These are phyloP conservation scores for Oithona nana DNA, from an alignment of 2,888 invertebrate genomes.

Conservation along the genomic window DNA sequence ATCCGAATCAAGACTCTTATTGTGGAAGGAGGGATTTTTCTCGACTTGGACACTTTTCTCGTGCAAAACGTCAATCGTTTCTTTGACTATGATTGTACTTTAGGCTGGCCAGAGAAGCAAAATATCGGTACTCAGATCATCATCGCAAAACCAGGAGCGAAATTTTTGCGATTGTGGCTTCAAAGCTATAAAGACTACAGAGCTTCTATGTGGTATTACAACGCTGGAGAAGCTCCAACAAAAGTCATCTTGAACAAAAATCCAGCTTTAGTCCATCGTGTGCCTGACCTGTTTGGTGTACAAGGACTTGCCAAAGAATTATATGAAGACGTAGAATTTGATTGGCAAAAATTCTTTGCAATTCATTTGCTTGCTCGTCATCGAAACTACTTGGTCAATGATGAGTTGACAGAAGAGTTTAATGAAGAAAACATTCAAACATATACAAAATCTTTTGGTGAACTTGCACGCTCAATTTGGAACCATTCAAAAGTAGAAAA, in stretches of 20 bases:
- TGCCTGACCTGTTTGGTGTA: conserved; percentile 4
- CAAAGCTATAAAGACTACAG: conserved; percentile 12
- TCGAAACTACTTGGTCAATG: not conserved
- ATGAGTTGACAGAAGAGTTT: conserved; percentile 8
- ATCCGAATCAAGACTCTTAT: conserved; percentile 22
- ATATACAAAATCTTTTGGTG: conserved; percentile 12
- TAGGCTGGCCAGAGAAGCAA: conserved; percentile 22
- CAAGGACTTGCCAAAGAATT: conserved; percentile 4
- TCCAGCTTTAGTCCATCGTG: conserved; percentile 9
- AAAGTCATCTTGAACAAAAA: not conserved
- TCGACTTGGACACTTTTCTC: conserved; percentile 23
- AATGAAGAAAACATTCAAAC: conserved; percentile 2
- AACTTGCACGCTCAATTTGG: not conserved
- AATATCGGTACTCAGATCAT: conserved; percentile 20
- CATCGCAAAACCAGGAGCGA: not conserved
- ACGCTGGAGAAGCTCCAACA: conserved; percentile 14
- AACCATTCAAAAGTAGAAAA: not conserved
- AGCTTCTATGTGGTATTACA: conserved; percentile 14
- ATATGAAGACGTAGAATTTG: not conserved
- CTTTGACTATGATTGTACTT: conserved; percentile 22
- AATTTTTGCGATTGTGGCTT: conserved; percentile 13
- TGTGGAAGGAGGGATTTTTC: conserved; percentile 23
- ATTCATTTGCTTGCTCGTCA: conserved; percentile 6
- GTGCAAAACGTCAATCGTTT: conserved; percentile 22
- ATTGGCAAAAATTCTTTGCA: conserved; percentile 2